Evolutionary conservation across 2,888 invertebrate species (phyloP).

Genomic region (Amblyjoppa proteus): DNA sequence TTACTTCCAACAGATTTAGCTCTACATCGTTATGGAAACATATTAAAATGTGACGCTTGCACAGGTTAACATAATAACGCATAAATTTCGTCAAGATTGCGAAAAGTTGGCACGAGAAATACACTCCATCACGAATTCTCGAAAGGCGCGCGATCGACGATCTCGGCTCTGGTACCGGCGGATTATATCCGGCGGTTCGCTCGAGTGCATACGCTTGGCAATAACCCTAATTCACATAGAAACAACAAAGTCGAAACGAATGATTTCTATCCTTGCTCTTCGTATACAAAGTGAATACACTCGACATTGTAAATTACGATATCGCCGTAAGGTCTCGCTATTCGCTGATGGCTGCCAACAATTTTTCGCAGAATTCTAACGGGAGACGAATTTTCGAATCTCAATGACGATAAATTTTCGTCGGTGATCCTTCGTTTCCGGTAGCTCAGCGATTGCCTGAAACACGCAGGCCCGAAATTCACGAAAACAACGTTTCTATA

Average conservation of each 20-base stretch:
- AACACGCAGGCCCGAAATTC: background rate
- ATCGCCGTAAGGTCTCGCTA: background rate
- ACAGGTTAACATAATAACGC: background rate
- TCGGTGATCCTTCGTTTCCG: background rate
- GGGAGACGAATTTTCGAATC: background rate
- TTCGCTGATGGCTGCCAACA: background rate
- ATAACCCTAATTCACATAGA: constrained; percentile 27
- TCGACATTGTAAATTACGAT: background rate
- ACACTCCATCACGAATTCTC: constrained; percentile 1
- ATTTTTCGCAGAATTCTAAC: background rate
- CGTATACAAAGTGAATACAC: background rate
- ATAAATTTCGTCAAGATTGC: constrained; percentile 26
- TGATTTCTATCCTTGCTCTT: background rate
- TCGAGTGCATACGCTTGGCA: constrained; percentile 3
- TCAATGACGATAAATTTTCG: background rate
- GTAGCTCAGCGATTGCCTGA: background rate
- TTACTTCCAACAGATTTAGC: background rate
- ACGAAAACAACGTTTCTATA: constrained; percentile 23
- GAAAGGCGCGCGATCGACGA: constrained; percentile 23
- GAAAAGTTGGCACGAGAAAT: constrained; percentile 39
- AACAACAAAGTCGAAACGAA: constrained; percentile 23
- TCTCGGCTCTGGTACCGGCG: background rate
- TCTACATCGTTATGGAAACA: background rate
- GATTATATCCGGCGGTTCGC: background rate
- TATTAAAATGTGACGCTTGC: constrained; percentile 17